Percentiles rank a stretch among this genome's conserved stretches.
phyloP scores from a whole-genome alignment of 1,140 invertebrate genomes.

The Drosophila ironensis region DNA sequence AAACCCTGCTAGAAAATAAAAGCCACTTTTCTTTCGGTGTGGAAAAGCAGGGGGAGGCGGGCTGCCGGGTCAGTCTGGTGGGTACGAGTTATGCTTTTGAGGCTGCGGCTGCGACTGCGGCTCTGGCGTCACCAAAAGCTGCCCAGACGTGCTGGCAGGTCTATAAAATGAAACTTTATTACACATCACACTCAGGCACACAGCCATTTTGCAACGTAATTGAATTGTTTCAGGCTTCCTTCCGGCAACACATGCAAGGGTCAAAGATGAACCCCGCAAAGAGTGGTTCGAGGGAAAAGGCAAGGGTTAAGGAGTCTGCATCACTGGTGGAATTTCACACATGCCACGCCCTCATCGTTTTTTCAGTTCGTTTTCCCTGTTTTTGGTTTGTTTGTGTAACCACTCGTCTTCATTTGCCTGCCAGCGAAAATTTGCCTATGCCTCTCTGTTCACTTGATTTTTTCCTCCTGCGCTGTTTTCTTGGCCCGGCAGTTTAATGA shows the following conservation, averaged over 20 bases:
- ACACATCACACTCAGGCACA: constrained; percentile 52
- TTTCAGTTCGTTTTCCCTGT: background rate
- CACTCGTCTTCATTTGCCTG: constrained; percentile 69
- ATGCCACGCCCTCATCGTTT: constrained; percentile 18
- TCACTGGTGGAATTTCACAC: constrained; percentile 24
- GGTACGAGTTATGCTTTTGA: constrained; percentile 71
- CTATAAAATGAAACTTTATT: constrained; percentile 80
- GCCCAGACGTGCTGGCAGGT: constrained; percentile 68
- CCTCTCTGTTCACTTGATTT: constrained; percentile 21
- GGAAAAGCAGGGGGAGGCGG: background rate
- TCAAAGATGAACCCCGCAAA: constrained; percentile 32
- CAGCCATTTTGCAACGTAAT: constrained; percentile 71
- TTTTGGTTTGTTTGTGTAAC: constrained; percentile 13
- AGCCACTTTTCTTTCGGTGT: background rate
- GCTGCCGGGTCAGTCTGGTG: constrained; percentile 40
- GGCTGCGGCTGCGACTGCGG: constrained; percentile 54
- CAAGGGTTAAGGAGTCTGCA: background rate
- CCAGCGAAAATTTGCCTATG: constrained; percentile 64
- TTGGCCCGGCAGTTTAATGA: constrained; percentile 66
- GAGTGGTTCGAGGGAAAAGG: background rate
- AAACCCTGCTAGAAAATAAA: too few relatives aligned
- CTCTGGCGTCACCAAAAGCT: constrained; percentile 63
- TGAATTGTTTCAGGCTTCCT: constrained; percentile 70
- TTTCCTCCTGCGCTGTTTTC: constrained; percentile 5
- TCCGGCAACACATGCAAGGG: constrained; percentile 45